These are phyloP conservation scores for Otolemur crassicaudatus DNA, from an alignment of 2,797 vertebrate species.

Conservation along the genomic window DNA sequence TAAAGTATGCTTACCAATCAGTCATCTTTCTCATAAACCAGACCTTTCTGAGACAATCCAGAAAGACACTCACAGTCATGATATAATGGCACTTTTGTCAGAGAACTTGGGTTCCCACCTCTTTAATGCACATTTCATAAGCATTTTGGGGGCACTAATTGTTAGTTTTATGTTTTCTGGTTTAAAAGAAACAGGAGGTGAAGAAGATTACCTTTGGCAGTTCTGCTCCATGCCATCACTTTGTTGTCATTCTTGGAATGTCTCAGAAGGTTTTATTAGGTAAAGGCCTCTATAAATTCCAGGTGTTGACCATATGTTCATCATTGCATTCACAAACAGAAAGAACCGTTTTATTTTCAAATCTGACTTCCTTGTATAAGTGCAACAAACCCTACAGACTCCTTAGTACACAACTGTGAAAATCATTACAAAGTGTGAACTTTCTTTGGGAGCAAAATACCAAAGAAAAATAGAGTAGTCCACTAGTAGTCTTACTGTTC, in stretches of 20 bases:
- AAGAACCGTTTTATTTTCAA: slow-evolving; percentile 80
- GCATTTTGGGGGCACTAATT: slow-evolving; percentile 74
- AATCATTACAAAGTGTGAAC: slow-evolving; percentile 82
- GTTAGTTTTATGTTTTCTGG: slow-evolving; percentile 80
- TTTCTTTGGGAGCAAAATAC: slow-evolving; percentile 72
- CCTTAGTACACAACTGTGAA: slow-evolving; percentile 81
- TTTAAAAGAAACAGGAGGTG: slow-evolving; percentile 80
- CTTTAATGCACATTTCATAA: slow-evolving; percentile 82
- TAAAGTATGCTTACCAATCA: slow-evolving; percentile 69
- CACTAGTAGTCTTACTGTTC: slow-evolving; percentile 35
- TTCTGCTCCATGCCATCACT: slow-evolving; percentile 78
- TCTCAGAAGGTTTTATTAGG: slow-evolving; percentile 87
- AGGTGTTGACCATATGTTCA: slow-evolving; percentile 87
- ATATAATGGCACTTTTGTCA: slow-evolving; percentile 76
- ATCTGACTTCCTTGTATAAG: slow-evolving; percentile 80
- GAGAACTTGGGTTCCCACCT: slow-evolving; percentile 51
- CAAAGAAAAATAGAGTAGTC: slow-evolving; percentile 74
- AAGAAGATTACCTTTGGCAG: slow-evolving; percentile 83
- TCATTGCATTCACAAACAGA: slow-evolving; percentile 78
- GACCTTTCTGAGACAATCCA: slow-evolving; percentile 73
- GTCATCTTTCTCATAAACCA: slow-evolving; percentile 73
- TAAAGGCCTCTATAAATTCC: slow-evolving; percentile 84
- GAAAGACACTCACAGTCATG: slow-evolving; percentile 62
- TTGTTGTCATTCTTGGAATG: slow-evolving; percentile 85
- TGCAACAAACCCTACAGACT: slow-evolving; percentile 80